A percentile compares a stretch with the other conserved stretches of the same genome.
Conservation (phyloP, 2,888 invertebrate species). For the Fabriciana adippe region DNA sequence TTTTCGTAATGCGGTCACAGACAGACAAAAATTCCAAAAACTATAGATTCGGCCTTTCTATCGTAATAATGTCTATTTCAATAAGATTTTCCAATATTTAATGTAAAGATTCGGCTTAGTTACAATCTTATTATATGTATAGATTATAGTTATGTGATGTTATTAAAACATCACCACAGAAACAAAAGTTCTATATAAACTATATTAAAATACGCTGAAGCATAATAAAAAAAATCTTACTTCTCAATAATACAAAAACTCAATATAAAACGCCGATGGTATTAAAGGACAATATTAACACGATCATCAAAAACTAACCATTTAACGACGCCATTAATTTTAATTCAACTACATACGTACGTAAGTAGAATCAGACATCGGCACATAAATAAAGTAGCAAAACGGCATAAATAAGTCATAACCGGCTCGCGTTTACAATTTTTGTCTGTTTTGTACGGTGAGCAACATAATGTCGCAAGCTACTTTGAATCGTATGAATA, state of each 20-base stretch:
- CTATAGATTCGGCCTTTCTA: no score
- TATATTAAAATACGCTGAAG: no score
- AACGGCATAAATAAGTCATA: slow-evolving; percentile 55
- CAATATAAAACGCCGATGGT: background rate
- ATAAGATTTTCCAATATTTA: no score
- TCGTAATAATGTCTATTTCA: no score
- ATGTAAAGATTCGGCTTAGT: no score
- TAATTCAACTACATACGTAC: slow-evolving; percentile 5
- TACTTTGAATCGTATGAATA: slow-evolving; percentile 2
- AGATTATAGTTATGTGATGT: no score
- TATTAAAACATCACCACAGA: no score
- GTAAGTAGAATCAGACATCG: slow-evolving; percentile 18
- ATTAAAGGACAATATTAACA: slow-evolving; percentile 2
- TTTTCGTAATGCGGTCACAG: no score
- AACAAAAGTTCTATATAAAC: no score
- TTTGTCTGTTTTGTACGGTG: slow-evolving; percentile 43
- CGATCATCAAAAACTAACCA: background rate
- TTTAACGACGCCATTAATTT: slow-evolving; percentile 17
- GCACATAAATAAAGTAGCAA: slow-evolving; percentile 29
- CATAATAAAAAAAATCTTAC: no score
- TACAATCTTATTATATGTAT: no score
- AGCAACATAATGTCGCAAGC: background rate
- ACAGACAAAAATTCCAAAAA: no score
- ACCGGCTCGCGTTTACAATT: slow-evolving; percentile 42
- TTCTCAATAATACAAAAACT: background rate